phyloP scores from a whole-genome alignment of 2,113 vertebrate genomes.

The Aspiorhynchus laticeps region DNA sequence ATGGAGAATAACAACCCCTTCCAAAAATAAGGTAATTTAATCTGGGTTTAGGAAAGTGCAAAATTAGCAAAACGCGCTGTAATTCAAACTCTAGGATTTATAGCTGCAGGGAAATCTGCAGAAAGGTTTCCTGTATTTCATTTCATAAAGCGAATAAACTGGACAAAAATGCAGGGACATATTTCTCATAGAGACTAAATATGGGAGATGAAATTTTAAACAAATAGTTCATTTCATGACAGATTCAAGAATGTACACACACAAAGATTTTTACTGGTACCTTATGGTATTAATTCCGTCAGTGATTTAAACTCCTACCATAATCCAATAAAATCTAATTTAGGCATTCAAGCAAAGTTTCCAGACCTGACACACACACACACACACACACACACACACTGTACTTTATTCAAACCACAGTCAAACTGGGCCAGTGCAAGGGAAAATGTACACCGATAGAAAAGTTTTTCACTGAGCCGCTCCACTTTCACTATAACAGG shows the following conservation, averaged over 20 bases:
- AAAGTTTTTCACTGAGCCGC: neutral
- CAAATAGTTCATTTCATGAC: constrained; percentile 29
- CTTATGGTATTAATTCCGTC: constrained; percentile 45
- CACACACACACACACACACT: constrained; percentile 10
- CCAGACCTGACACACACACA: constrained; percentile 19
- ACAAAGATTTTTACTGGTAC: constrained; percentile 17
- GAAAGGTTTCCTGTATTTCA: constrained; percentile 18
- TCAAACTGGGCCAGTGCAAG: neutral
- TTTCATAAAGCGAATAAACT: constrained; percentile 16
- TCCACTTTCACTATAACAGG: neutral
- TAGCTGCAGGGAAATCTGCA: neutral
- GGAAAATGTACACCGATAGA: neutral
- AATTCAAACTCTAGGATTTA: neutral
- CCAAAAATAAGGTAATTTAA: neutral
- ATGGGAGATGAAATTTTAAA: constrained; percentile 28
- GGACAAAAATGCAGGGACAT: constrained; percentile 15
- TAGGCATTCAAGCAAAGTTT: constrained; percentile 40
- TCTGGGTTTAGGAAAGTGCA: neutral
- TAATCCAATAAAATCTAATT: constrained; percentile 56
- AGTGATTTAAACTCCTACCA: constrained; percentile 40
- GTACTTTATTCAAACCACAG: constrained; percentile 21
- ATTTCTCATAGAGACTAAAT: constrained; percentile 24
- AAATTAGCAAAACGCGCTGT: neutral
- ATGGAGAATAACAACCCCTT: neutral
- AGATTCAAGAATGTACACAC: constrained; percentile 6